phyloP scores from a whole-genome alignment of 2,888 invertebrate species.

The Stenichneumon culpator region DNA sequence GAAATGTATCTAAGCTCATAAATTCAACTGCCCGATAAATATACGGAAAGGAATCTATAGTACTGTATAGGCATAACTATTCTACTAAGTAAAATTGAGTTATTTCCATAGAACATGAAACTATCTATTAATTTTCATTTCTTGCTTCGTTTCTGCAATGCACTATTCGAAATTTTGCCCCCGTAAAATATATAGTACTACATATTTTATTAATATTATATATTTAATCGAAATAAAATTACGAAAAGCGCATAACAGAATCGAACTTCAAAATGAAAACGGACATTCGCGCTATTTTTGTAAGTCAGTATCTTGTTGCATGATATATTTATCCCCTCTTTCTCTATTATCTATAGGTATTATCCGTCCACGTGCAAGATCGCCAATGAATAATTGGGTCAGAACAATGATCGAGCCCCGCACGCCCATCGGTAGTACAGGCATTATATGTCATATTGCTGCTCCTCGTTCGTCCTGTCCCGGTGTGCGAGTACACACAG shows the following conservation, averaged over 20 bases:
- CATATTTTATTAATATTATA: not conserved
- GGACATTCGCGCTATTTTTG: not conserved
- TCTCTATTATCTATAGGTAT: constrained; percentile 20
- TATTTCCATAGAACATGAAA: no score
- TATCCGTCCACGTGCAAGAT: constrained; percentile 47
- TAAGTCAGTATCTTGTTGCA: not conserved
- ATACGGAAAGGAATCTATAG: no score
- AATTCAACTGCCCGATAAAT: no score
- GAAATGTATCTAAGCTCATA: no score
- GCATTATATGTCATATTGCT: constrained; percentile 72
- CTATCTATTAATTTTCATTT: no score
- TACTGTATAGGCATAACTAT: no score
- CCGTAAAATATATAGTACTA: not conserved
- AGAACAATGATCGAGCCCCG: constrained; percentile 69
- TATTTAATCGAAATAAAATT: not conserved
- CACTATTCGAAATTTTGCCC: not conserved
- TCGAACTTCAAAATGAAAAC: not conserved
- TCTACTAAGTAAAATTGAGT: no score
- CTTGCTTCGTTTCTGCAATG: no score
- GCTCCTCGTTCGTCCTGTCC: constrained; percentile 53
- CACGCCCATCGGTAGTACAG: constrained; percentile 62
- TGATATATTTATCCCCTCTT: constrained; percentile 21
- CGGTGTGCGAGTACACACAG: constrained; percentile 46
- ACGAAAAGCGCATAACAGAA: not conserved
- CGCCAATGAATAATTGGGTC: constrained; percentile 77